Conservation (phyloP, 2,797 vertebrate species). For the Neosilurus hyrtlii region DNA sequence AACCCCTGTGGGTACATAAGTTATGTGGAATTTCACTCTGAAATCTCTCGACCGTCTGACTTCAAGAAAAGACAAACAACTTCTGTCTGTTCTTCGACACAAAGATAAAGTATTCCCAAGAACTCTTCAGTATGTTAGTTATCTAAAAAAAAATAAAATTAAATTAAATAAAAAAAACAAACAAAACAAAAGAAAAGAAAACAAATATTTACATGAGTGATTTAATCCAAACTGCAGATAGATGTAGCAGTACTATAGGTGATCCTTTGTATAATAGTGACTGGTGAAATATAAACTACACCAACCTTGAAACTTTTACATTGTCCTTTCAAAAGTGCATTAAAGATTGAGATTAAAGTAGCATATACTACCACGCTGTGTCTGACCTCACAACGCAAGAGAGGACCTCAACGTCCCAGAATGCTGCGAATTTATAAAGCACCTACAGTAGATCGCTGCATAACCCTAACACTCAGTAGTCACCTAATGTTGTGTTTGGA, state of each 20-base stretch:
- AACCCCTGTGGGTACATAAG: not conserved
- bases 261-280: slow-evolving; percentile 55
- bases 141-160: not conserved
- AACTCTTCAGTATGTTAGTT: not conserved
- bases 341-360: slow-evolving; percentile 62
- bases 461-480: slow-evolving; percentile 40
- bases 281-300: slow-evolving; percentile 57
- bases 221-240: slow-evolving; percentile 20
- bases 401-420: slow-evolving; percentile 29
- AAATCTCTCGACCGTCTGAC: not conserved
- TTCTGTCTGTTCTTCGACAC: not conserved
- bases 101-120: not conserved
- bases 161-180: too few species aligned
- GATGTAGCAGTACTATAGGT: slow-evolving; percentile 39
- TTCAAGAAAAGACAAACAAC: not conserved
- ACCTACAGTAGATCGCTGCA: slow-evolving; percentile 34
- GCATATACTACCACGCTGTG: slow-evolving; percentile 61
- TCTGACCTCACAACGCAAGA: slow-evolving; percentile 45
- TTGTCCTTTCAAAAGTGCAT: slow-evolving; percentile 70
- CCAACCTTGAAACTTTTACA: slow-evolving; percentile 66
- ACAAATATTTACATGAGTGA: not conserved
- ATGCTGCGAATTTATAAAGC: slow-evolving; percentile 40
- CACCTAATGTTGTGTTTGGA: slow-evolving; percentile 26
- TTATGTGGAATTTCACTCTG: not conserved
- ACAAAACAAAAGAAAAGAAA: too few species aligned